phyloP scores from a whole-genome alignment of 2,113 vertebrate species.

The Gnathonemus longibarbis region DNA sequence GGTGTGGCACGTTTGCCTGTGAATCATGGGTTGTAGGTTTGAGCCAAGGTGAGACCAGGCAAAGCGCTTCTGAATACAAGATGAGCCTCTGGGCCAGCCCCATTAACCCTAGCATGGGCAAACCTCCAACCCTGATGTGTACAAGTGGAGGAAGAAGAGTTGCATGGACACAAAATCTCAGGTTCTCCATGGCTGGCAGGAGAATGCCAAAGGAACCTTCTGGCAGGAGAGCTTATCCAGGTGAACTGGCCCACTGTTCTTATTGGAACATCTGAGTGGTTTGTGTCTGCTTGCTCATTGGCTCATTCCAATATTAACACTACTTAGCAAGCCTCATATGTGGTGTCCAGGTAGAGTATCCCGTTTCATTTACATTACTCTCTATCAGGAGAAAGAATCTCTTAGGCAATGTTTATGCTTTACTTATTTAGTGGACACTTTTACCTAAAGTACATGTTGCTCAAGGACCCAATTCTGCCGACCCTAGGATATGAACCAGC shows the following conservation, averaged over 20 bases:
- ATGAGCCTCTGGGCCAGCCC: not conserved
- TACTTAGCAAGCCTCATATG: not conserved
- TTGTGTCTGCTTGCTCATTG: not conserved
- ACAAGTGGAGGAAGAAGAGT: not conserved
- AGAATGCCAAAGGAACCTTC: not conserved
- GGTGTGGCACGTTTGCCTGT: not conserved
- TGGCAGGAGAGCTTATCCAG: not conserved
- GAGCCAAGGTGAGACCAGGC: not conserved
- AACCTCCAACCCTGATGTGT: not conserved
- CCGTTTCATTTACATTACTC: not conserved
- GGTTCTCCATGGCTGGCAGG: not conserved
- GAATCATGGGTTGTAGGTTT: not conserved
- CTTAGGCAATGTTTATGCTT: not conserved
- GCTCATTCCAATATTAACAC: not conserved
- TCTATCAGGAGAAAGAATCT: not conserved
- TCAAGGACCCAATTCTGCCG: not conserved
- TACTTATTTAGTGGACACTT: not conserved
- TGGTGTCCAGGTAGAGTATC: not conserved
- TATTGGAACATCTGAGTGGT: not conserved
- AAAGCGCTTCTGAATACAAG: not conserved
- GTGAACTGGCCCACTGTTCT: not conserved
- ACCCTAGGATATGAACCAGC: not conserved
- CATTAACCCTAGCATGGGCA: not conserved
- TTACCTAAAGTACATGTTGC: not conserved
- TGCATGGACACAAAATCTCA: not conserved